Evolutionary conservation across 2,113 vertebrate genomes (phyloP).

Genomic region (Microcebus tavaratra): DNA sequence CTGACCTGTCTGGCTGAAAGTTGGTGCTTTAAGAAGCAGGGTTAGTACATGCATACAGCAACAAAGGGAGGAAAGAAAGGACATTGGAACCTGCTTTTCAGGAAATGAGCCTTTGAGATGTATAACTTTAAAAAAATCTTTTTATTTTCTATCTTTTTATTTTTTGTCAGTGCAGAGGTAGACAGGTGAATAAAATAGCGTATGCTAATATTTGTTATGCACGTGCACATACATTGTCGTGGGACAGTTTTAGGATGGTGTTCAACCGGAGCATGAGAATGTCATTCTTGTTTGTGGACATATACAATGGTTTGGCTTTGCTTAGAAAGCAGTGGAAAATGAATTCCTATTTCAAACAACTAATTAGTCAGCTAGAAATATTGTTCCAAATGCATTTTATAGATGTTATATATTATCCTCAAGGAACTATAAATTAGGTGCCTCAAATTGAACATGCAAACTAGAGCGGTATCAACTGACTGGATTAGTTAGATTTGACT

Average conservation of each 20-base stretch:
- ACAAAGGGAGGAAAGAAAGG: not conserved
- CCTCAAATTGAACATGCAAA: not conserved
- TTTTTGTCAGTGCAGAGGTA: not conserved
- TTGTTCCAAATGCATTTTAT: constrained; percentile 45
- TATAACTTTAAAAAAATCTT: not conserved
- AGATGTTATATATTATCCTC: not conserved
- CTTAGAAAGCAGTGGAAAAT: constrained; percentile 17
- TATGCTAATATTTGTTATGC: too few relatives aligned
- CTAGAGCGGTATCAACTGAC: not conserved
- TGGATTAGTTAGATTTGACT: not conserved
- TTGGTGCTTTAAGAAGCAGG: not conserved
- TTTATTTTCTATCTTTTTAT: not conserved
- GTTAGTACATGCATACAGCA: not conserved
- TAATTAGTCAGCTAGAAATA: constrained; percentile 37
- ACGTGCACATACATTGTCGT: fast-evolving
- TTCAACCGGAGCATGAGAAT: not conserved
- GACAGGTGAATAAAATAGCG: not conserved
- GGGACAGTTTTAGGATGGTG: not conserved
- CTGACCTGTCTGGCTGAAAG: not conserved
- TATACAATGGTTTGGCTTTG: constrained; percentile 4
- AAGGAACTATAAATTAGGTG: not conserved
- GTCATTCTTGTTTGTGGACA: not conserved
- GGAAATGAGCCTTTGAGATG: not conserved
- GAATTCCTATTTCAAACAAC: constrained; percentile 4
- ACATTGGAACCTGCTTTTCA: not conserved